Conservation (phyloP, 2,888 invertebrate species). For the Tyria jacobaeae region DNA sequence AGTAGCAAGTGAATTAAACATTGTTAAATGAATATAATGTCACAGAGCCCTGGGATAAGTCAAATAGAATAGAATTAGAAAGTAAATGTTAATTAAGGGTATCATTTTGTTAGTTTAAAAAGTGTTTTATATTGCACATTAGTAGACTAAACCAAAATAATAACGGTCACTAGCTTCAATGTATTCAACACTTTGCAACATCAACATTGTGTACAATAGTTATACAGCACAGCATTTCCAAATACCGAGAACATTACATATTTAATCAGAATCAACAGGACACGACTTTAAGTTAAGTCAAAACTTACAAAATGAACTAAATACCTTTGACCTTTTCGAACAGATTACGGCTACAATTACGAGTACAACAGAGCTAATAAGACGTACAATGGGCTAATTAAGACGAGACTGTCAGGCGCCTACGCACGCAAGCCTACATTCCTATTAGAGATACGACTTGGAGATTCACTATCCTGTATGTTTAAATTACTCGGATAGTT, state of each 20-base stretch:
- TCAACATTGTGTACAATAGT: constrained; percentile 13
- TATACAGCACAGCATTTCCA: constrained; percentile 19
- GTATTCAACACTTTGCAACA: constrained; percentile 9
- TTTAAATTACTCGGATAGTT: constrained; percentile 33
- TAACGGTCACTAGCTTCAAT: constrained; percentile 15
- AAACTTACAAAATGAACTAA: constrained; percentile 61
- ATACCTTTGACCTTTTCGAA: constrained; percentile 73
- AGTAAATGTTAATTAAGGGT: no score
- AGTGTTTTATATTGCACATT: no score
- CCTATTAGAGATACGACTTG: constrained; percentile 37
- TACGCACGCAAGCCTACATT: constrained; percentile 53
- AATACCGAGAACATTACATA: constrained; percentile 29
- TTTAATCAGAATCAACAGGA: constrained; percentile 52
- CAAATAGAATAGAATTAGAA: no score
- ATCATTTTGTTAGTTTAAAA: no score
- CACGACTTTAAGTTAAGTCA: constrained; percentile 67
- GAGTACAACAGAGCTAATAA: constrained; percentile 58
- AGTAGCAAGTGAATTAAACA: no score
- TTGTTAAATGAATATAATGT: no score
- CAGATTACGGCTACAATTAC: constrained; percentile 51
- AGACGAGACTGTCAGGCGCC: constrained; percentile 63
- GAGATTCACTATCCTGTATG: constrained; percentile 37
- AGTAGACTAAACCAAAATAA: no score
- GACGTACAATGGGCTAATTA: constrained; percentile 73
- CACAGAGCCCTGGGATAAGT: no score